Evolutionary conservation across 2,888 invertebrate genomes (phyloP).

Genomic region (Notocelia uddmanniana): DNA sequence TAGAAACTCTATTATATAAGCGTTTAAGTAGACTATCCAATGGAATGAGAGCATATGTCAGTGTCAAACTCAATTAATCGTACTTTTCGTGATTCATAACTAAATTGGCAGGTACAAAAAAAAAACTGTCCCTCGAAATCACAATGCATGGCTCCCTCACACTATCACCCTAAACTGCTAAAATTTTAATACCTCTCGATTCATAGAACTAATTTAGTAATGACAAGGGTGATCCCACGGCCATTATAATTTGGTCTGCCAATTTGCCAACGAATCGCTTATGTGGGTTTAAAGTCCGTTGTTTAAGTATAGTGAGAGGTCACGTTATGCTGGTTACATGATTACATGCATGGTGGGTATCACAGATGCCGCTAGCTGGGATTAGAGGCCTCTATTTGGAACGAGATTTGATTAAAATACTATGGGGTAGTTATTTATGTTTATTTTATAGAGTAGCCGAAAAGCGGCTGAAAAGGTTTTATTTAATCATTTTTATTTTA

Average conservation of each 20-base stretch:
- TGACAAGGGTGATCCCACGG: slow-evolving; percentile 38
- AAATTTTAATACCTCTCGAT: slow-evolving; percentile 45
- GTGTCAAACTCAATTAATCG: too few relatives aligned
- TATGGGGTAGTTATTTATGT: background rate
- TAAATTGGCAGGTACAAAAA: background rate
- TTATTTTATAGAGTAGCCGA: background rate
- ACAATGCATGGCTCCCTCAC: slow-evolving; percentile 3
- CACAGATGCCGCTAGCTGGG: slow-evolving; percentile 30
- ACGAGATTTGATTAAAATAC: slow-evolving; percentile 36
- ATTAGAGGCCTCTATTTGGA: slow-evolving; percentile 31
- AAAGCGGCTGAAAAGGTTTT: background rate
- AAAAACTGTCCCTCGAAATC: background rate
- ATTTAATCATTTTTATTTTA: too few relatives aligned
- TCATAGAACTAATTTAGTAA: slow-evolving; percentile 46
- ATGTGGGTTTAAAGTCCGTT: background rate
- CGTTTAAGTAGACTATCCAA: too few relatives aligned
- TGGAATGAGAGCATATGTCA: too few relatives aligned
- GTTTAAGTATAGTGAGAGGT: slow-evolving; percentile 13
- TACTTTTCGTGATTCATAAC: too few relatives aligned
- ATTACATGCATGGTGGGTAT: slow-evolving; percentile 26
- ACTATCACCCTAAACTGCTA: slow-evolving; percentile 34
- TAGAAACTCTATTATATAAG: too few relatives aligned
- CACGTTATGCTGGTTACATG: slow-evolving; percentile 30
- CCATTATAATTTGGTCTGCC: slow-evolving; percentile 26
- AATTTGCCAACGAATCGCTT: slow-evolving; percentile 39